These are phyloP conservation scores for Nematopogon swammerdamellus DNA, from an alignment of 2,888 invertebrate genomes.

Conservation along the genomic window DNA sequence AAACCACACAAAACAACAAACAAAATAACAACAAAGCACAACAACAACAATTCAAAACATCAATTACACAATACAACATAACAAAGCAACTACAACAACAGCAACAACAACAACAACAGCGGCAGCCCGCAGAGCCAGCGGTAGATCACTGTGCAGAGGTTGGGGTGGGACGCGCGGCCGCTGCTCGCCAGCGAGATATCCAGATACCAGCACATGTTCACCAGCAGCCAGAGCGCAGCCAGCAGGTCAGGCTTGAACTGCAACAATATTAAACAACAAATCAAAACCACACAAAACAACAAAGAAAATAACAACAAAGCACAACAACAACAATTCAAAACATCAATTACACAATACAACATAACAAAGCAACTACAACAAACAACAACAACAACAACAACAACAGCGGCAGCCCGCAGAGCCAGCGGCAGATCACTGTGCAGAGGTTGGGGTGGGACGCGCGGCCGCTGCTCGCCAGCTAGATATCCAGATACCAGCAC, in stretches of 20 bases:
- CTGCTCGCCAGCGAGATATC: conserved; percentile 49
- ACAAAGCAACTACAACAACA: no score
- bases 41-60: no score
- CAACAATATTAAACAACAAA: not conserved
- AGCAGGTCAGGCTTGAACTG: not conserved
- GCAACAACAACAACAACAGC: conserved; percentile 17
- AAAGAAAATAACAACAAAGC: no score
- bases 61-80: conserved; percentile 16
- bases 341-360: conserved; percentile 17
- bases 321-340: no score
- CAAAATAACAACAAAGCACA: no score
- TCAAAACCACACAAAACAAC: no score
- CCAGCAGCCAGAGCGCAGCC: conserved; percentile 16
- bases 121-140: conserved; percentile 21
- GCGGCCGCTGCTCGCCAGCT: conserved; percentile 45
- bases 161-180: conserved; percentile 55
- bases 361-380: no score
- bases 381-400: conserved; percentile 17
- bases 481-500: conserved; percentile 48
- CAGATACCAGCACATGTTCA: conserved; percentile 44
- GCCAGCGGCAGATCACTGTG: conserved; percentile 55
- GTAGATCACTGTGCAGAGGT: conserved; percentile 55
- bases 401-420: conserved; percentile 17
- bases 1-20: no score
- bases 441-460: conserved; percentile 57